Conservation (phyloP, 2,113 vertebrate genomes). For the Salminus brasiliensis region DNA sequence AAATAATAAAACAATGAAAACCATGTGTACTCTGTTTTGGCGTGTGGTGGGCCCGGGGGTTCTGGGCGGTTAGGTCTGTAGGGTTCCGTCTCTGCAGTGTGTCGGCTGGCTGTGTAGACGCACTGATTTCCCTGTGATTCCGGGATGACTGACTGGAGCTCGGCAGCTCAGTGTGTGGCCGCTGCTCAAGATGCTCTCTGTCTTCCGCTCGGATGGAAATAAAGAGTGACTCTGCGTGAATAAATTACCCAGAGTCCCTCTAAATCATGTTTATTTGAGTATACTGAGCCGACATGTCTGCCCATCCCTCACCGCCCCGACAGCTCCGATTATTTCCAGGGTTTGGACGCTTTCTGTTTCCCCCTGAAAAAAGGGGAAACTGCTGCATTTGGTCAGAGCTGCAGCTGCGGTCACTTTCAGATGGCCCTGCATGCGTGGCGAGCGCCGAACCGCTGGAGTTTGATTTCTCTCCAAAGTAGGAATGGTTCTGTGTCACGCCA, state of each 20-base stretch:
- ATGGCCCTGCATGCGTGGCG: not conserved
- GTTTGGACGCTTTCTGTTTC: slow-evolving; percentile 5
- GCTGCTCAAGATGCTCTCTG: not conserved
- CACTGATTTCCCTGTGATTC: not conserved
- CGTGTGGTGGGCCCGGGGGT: too few species aligned
- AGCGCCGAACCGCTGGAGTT: not conserved
- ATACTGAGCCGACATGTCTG: not conserved
- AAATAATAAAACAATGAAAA: too few species aligned
- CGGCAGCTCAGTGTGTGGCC: not conserved
- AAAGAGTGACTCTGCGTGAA: not conserved
- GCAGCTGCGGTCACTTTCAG: slow-evolving; percentile 1
- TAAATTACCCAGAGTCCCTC: not conserved
- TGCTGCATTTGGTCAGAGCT: not conserved
- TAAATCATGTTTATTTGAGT: not conserved
- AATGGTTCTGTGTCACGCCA: not conserved
- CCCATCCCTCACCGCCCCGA: not conserved
- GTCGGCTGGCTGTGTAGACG: not conserved
- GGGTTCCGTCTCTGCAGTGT: too few species aligned
- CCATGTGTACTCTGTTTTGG: too few species aligned
- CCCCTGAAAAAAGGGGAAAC: not conserved
- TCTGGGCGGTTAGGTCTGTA: too few species aligned
- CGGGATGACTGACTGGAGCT: not conserved
- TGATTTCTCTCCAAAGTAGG: slow-evolving; percentile 14
- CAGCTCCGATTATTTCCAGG: not conserved
- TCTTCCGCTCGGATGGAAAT: slow-evolving; percentile 8